Conservation (phyloP, 2,113 vertebrate genomes). For the Misgurnus mizolepis region DNA sequence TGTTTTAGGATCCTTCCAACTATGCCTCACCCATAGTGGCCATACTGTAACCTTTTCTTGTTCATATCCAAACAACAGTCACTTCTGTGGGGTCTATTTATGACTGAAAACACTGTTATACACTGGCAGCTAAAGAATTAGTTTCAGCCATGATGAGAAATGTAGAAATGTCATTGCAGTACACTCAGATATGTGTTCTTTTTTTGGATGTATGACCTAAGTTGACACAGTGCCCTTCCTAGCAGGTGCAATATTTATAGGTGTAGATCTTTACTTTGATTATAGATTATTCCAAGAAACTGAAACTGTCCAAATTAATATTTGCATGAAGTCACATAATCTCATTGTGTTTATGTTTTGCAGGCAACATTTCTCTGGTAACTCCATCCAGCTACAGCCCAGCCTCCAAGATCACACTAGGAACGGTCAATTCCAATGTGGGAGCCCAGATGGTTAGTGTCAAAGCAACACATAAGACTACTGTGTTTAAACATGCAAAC, state of each 20-base stretch:
- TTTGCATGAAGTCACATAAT: background rate
- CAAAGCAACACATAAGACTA: background rate
- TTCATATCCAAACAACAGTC: background rate
- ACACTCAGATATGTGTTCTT: too few relatives aligned
- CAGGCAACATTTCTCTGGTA: slow-evolving; percentile 60
- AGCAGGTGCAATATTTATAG: too few relatives aligned
- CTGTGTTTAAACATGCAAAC: background rate
- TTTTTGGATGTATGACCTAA: too few relatives aligned
- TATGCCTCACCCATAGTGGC: background rate
- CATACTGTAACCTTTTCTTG: background rate
- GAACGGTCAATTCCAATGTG: slow-evolving; percentile 60
- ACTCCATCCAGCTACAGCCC: slow-evolving; percentile 53
- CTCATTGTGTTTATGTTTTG: slow-evolving; percentile 25
- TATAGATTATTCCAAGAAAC: background rate
- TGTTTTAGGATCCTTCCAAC: slow-evolving; percentile 25
- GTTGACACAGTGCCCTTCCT: too few relatives aligned
- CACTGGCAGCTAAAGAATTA: background rate
- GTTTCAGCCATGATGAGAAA: too few relatives aligned
- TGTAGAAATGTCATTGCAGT: background rate
- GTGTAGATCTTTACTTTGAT: background rate
- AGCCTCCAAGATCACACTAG: slow-evolving; percentile 57
- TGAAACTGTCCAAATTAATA: too few relatives aligned
- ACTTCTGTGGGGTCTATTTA: background rate
- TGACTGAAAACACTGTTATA: background rate
- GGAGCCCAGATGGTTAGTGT: slow-evolving; percentile 61